phyloP scores from a whole-genome alignment of 2,888 invertebrate genomes.

The Pemphredon lugubris region DNA sequence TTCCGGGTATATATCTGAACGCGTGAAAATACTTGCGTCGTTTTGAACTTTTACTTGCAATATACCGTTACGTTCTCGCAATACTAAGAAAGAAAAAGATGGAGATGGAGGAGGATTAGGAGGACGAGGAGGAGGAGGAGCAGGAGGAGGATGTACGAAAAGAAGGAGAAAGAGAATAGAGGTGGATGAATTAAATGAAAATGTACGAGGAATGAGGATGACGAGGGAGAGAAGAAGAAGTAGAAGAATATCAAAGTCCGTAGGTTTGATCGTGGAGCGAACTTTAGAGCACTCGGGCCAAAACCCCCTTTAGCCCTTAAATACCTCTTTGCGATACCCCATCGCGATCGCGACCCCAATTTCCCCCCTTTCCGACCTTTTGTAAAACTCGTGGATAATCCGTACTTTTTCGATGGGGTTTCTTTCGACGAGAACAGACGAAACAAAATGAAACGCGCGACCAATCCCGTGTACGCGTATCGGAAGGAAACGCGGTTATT shows the following conservation, averaged over 20 bases:
- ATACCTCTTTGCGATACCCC: conserved; percentile 40
- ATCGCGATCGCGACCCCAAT: conserved; percentile 31
- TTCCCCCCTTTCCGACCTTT: conserved; percentile 38
- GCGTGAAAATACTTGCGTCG: conserved; percentile 73
- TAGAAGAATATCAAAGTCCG: conserved; percentile 47
- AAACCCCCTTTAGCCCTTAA: conserved; percentile 28
- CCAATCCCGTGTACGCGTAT: conserved; percentile 3
- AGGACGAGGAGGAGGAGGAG: conserved; percentile 56
- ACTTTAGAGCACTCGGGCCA: conserved; percentile 59
- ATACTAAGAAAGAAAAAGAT: conserved; percentile 77
- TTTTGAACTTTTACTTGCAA: conserved; percentile 80
- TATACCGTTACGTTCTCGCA: conserved; percentile 81
- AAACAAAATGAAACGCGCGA: conserved; percentile 44
- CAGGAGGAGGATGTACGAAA: no score
- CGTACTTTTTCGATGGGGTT: conserved; percentile 69
- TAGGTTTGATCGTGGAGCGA: conserved; percentile 64
- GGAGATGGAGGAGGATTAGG: conserved; percentile 62
- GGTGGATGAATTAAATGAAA: conserved; percentile 50
- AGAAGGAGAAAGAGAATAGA: conserved; percentile 58
- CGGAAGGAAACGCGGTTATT: conserved; percentile 3
- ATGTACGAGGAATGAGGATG: conserved; percentile 68
- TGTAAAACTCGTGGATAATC: conserved; percentile 45
- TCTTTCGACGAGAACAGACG: conserved; percentile 65
- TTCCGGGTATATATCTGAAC: conserved; percentile 75
- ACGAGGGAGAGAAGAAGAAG: conserved; percentile 61